Conservation (phyloP, 2,797 vertebrate genomes). For the Benthosema pterotum region DNA sequence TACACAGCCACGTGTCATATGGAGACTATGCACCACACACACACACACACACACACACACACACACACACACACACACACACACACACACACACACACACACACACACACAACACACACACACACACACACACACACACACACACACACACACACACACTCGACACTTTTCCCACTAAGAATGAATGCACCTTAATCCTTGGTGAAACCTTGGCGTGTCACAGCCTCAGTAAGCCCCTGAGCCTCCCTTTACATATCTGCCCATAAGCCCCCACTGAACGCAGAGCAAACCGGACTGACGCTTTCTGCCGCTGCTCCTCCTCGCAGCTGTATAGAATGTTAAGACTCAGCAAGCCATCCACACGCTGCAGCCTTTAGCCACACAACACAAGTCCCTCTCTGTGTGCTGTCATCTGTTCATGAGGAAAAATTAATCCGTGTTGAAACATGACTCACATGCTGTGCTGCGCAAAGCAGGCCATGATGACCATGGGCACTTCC, state of each 20-base stretch:
- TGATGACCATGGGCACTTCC: conserved; percentile 12
- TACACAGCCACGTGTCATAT: too few species aligned
- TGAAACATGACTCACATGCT: conserved; percentile 23
- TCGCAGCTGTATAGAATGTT: conserved; percentile 25
- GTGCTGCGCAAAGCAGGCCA: background rate
- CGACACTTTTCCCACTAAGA: conserved; percentile 3
- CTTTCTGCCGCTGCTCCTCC: conserved; percentile 27
- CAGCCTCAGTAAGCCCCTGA: conserved; percentile 41
- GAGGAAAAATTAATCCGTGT: conserved; percentile 36
- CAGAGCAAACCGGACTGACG: conserved; percentile 16
- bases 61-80: too few species aligned
- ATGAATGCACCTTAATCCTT: conserved; percentile 50
- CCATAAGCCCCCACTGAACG: conserved; percentile 40
- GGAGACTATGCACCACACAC: too few species aligned
- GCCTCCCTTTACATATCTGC: conserved; percentile 9
- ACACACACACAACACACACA: background rate
- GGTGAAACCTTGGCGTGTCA: conserved; percentile 34
- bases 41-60: too few species aligned
- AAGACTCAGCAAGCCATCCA: conserved; percentile 26
- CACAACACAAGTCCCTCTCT: conserved; percentile 25
- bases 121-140: background rate
- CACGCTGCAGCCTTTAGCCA: conserved; percentile 19
- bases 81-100: background rate
- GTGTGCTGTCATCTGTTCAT: conserved; percentile 12
- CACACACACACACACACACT: background rate